Conservation (phyloP, 2,113 vertebrate genomes). For the Cyanoderma ruficeps region DNA sequence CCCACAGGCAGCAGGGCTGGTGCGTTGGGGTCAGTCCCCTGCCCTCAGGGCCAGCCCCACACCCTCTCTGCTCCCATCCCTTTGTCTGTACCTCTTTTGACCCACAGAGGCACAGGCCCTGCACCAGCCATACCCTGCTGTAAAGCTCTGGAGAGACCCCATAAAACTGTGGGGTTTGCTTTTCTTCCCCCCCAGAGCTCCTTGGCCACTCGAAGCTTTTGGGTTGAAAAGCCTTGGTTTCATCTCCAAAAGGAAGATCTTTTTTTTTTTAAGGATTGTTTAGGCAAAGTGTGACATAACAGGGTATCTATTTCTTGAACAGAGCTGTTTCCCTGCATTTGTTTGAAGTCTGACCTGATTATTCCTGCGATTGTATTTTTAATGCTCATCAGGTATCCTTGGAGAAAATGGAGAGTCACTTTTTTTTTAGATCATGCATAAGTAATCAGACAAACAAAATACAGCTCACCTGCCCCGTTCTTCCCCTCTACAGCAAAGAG, state of each 20-base stretch:
- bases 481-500: background rate
- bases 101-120: background rate
- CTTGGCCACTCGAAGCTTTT: background rate
- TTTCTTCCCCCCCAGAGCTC: background rate
- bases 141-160: background rate
- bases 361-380: conserved; percentile 61
- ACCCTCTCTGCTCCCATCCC: background rate
- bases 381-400: conserved; percentile 56
- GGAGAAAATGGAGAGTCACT: conserved; percentile 43
- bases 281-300: conserved; percentile 15
- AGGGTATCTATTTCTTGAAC: conserved; percentile 32
- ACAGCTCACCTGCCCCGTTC: conserved; percentile 38
- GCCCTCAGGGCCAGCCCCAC: too few species aligned
- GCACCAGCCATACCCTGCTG: background rate
- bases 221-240: background rate
- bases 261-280: background rate
- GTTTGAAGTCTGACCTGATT: conserved; percentile 65
- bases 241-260: background rate
- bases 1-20: background rate
- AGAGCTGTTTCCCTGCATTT: conserved; percentile 32
- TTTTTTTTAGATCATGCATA: conserved; percentile 51
- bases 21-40: background rate
- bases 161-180: background rate
- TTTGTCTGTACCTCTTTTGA: background rate
- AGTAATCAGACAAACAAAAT: conserved; percentile 48